Evolutionary conservation across 53 echinoderm and acorn worm species (phyloP).

Genomic region (Glandiceps talaboti): DNA sequence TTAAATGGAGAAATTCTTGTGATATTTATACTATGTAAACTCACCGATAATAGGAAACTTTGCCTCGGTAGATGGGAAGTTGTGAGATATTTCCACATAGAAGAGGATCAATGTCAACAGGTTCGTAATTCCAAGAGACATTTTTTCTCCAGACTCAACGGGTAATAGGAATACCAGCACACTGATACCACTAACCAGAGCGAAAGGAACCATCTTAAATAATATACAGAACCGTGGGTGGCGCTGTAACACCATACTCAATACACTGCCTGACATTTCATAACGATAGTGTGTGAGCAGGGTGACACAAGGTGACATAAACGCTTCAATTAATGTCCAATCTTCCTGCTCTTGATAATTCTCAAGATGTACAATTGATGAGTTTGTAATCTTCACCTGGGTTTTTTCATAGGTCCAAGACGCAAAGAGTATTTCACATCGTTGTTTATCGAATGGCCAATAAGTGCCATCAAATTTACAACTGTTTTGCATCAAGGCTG

Average conservation of each 20-base stretch:
- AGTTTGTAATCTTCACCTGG: not conserved
- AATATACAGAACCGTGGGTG: not conserved
- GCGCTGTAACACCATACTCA: not conserved
- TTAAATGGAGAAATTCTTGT: too few species aligned
- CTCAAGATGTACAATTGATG: not conserved
- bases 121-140: not conserved
- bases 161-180: not conserved
- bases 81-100: not conserved
- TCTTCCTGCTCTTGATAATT: not conserved
- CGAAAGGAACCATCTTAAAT: not conserved
- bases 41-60: not conserved
- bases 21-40: too few species aligned
- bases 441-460: not conserved
- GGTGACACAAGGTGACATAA: not conserved
- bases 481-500: not conserved
- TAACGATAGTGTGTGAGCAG: not conserved
- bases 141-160: not conserved
- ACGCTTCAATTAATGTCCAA: not conserved
- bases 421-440: not conserved
- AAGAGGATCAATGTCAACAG: not conserved
- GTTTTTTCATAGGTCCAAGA: not conserved
- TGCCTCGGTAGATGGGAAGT: not conserved
- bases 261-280: not conserved
- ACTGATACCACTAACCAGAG: not conserved
- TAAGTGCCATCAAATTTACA: not conserved